phyloP scores from a whole-genome alignment of 2,888 invertebrate species.

The Calameuta pallipes region DNA sequence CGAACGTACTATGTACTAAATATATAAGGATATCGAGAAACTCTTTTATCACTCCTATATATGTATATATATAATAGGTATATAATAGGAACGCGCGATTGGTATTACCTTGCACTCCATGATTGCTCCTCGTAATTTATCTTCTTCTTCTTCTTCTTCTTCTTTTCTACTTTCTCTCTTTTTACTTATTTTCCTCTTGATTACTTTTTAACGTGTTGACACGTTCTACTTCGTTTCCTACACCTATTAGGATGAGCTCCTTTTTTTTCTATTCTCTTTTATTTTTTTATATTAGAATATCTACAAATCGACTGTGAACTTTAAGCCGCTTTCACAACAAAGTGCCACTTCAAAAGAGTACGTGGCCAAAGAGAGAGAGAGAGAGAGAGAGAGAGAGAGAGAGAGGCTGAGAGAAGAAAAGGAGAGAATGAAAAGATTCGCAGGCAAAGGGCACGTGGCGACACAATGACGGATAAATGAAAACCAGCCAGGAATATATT shows the following conservation, averaged over 20 bases:
- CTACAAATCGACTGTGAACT: neutral
- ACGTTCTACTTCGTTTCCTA: neutral
- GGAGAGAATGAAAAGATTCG: neutral
- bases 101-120: neutral
- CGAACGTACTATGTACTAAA: neutral
- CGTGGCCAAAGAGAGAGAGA: neutral
- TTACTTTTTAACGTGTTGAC: neutral
- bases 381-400: neutral
- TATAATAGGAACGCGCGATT: neutral
- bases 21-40: neutral
- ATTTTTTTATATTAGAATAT: neutral
- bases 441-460: neutral
- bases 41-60: neutral
- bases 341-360: neutral
- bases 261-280: neutral
- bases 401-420: no score
- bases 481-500: neutral
- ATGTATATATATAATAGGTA: no score
- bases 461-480: neutral
- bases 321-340: neutral
- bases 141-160: neutral
- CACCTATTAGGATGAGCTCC: neutral
- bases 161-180: neutral
- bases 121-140: neutral
- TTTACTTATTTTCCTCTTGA: neutral